Base-by-base conservation (phyloP, 2,888 invertebrate species). In the Clivina fossor region DNA sequence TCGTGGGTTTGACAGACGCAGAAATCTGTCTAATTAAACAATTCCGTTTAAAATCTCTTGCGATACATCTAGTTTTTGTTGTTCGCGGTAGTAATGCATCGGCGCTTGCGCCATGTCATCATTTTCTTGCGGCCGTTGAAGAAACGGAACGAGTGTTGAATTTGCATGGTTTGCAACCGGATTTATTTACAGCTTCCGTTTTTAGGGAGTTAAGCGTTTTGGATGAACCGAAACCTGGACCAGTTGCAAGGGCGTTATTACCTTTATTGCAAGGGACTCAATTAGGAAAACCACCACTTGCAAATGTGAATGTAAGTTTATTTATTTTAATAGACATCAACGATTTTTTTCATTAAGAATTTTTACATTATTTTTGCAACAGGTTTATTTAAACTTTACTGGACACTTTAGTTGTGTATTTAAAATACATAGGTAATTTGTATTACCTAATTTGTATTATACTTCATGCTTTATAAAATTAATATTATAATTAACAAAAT, bases 21-120 rank as follows among this genome's bases (percentile, higher is more conserved):
- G 93, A 95, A 69, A 80, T 83, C 65, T 83, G 88, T 38, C 81
- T 88, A 54, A 88, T 95, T 5, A 86, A 88, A 69, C 92, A 94
- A 71, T 80, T 93, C 41, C 84, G 90, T 63, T 70, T 95, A 16
- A 84, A 92, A 61, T 90, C 90, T 20, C 76, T 89, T 48, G 91
- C 90, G 1, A 78, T 93, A 13, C 87, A 91, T 66, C 75, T 94
- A 58, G 86, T 91, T 9, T 83, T 88, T 54, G 80, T 85, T 47
- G 86, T 86, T 0, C 77, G 80, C 67, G 83, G 86, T 63, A 82
- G 85, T 44, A 86, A 87, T 59, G 83, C 84, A 40, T 88, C 87
- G 43, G 88, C 89, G 0, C 69, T 89, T 57, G 84, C 85, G 1
- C 78, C 86, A 3, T 88, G 83, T 65, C 88, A 89, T 65, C 83